Evolutionary conservation across 2,797 vertebrate species (phyloP).

Genomic region (Falco biarmicus): DNA sequence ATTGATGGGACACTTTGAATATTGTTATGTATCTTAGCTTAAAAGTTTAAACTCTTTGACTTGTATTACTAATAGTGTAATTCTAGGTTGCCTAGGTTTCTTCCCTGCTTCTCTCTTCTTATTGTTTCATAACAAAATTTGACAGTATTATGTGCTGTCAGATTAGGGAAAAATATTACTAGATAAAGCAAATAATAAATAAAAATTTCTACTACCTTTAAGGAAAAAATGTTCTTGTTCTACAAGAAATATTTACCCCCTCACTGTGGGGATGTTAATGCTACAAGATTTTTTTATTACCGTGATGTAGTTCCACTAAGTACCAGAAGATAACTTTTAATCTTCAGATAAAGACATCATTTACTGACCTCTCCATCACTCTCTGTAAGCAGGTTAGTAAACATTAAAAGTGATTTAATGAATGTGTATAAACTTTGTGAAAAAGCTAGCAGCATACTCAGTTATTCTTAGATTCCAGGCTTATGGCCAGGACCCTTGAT

Average conservation of each 20-base stretch:
- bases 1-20: not conserved
- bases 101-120: not conserved
- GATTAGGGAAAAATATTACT: not conserved
- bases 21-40: not conserved
- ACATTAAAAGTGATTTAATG: not conserved
- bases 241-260: not conserved
- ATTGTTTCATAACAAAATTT: not conserved
- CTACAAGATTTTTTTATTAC: not conserved
- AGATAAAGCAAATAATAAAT: not conserved
- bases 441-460: not conserved
- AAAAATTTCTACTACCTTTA: not conserved
- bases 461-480: not conserved
- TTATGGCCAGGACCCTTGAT: not conserved
- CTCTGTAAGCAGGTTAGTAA: not conserved
- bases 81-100: not conserved
- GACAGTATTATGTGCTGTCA: not conserved
- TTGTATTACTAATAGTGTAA: not conserved
- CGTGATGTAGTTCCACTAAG: not conserved
- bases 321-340: not conserved
- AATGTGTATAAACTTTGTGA: not conserved
- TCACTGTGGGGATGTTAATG: not conserved
- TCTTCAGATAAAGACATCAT: not conserved
- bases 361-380: not conserved
- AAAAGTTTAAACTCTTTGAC: not conserved
- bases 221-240: not conserved